Evolutionary conservation across 2,113 vertebrate genomes (phyloP).

Genomic region (Oenanthe oenanthe): DNA sequence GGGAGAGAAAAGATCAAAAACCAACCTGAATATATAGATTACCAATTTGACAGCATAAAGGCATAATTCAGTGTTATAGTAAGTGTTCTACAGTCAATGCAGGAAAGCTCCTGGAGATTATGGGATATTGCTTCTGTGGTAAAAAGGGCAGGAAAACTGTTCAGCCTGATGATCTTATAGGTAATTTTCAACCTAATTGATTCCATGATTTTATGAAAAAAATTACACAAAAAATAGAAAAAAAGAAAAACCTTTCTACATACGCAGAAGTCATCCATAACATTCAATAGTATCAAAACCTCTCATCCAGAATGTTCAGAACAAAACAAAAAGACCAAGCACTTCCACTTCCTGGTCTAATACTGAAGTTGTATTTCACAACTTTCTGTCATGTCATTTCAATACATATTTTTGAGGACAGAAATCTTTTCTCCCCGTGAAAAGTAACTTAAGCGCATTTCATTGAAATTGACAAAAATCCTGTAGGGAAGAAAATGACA

Average conservation of each 20-base stretch:
- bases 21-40: neutral
- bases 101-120: neutral
- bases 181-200: neutral
- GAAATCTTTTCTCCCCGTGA: neutral
- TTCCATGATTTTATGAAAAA: neutral
- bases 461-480: constrained; percentile 47
- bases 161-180: neutral
- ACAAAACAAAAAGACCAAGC: neutral
- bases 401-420: neutral
- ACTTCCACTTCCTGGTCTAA: neutral
- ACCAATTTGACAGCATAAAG: neutral
- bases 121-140: neutral
- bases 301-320: neutral
- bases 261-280: accelerated
- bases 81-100: neutral
- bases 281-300: neutral
- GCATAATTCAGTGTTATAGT: accelerated
- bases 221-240: neutral
- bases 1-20: neutral
- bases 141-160: neutral
- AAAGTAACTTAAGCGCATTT: constrained; percentile 29
- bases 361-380: neutral
- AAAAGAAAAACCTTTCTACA: neutral
- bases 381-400: neutral
- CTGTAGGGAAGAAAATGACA: constrained; percentile 42